These are phyloP conservation scores for Eonycteris spelaea DNA, from an alignment of 2,113 vertebrate genomes.

Conservation along the genomic window DNA sequence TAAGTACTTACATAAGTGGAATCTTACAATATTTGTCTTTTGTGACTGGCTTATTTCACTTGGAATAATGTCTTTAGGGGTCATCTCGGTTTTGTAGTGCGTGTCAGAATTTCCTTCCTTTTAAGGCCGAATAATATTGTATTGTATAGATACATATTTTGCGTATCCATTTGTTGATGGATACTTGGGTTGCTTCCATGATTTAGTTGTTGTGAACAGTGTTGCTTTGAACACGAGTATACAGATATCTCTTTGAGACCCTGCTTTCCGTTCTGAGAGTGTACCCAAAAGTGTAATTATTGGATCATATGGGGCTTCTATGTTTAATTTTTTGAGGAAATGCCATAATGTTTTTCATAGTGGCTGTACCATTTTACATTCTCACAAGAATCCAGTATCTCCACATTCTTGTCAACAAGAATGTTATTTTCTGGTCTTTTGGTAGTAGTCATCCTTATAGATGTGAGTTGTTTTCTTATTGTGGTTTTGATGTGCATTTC, in stretches of 20 bases:
- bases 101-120: neutral
- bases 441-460: neutral
- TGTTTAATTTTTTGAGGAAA: slow-evolving; percentile 1
- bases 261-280: neutral
- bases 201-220: neutral
- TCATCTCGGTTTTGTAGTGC: neutral
- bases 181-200: neutral
- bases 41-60: neutral
- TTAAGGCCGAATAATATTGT: neutral
- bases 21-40: neutral
- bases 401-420: neutral
- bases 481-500: neutral
- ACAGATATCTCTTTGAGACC: neutral
- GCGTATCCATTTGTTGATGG: neutral
- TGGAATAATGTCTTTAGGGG: neutral
- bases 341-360: neutral
- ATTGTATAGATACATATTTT: neutral
- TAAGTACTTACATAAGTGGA: neutral
- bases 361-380: neutral
- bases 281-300: neutral
- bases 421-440: neutral
- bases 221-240: neutral
- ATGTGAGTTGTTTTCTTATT: neutral
- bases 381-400: neutral
- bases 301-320: neutral